A percentile compares a stretch with the other conserved stretches of the same genome.
Conservation (phyloP, 2,888 invertebrate species). For the Lithophane leautieri region DNA sequence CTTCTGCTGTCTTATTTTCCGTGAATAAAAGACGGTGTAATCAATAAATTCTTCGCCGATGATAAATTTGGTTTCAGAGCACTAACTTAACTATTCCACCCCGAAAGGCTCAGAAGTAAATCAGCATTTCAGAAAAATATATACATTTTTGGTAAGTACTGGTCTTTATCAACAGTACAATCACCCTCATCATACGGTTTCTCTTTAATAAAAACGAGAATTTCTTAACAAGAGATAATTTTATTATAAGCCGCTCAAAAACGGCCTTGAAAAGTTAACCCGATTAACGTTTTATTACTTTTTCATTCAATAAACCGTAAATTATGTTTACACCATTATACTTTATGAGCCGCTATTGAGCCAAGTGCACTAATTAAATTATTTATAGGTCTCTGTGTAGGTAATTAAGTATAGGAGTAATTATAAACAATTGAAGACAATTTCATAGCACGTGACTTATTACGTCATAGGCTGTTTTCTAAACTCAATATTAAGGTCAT, state of each 20-base stretch:
- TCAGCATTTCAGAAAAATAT: background rate
- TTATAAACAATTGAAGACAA: slow-evolving; percentile 47
- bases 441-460: slow-evolving; percentile 30
- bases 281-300: slow-evolving; percentile 56
- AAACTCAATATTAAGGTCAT: background rate
- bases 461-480: slow-evolving; percentile 33
- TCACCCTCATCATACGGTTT: background rate
- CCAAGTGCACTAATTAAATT: slow-evolving; percentile 58
- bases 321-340: slow-evolving; percentile 57
- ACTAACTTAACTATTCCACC: background rate
- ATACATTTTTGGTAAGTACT: background rate
- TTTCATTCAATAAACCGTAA: slow-evolving; percentile 59
- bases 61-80: background rate
- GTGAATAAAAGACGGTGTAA: background rate
- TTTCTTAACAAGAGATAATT: slow-evolving; percentile 38
- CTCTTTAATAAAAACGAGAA: slow-evolving; percentile 12
- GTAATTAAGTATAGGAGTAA: slow-evolving; percentile 51
- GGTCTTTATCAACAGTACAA: background rate
- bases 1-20: background rate
- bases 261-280: slow-evolving; percentile 52
- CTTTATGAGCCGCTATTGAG: slow-evolving; percentile 56
- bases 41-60: background rate
- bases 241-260: slow-evolving; percentile 24
- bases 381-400: slow-evolving; percentile 46
- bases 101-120: background rate